Base-by-base conservation (phyloP, 2,888 invertebrate genomes). In the Mythimna vitellina region DNA sequence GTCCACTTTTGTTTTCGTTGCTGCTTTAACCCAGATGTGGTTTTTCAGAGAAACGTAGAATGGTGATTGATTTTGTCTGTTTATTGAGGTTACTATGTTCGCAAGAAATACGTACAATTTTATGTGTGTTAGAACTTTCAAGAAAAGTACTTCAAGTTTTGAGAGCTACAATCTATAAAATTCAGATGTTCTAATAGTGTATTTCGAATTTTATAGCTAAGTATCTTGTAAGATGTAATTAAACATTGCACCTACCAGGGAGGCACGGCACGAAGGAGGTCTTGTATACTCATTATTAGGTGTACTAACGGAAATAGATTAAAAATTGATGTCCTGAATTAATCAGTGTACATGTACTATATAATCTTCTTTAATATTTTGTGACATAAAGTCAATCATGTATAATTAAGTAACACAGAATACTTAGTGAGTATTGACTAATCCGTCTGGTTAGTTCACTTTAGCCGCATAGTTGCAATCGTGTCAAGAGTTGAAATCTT, bases 11-110 rank as follows among this genome's bases (percentile, higher is more conserved):
- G 54, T 71, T 65, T 68, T 65, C 42, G 38, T 65, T 35, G 35
- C 22, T 12, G 17, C 46, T 22, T 32, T 29, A 49, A 69, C 29
- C 29, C 70, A 80, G 56, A 78, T 60, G 81, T 54, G 17, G 49
- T 22, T 25, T 51, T 51, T 29, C 7, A 35, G 17, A 68, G 22
- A 54, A 53, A 68, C 46, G n/a, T 53, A n/a, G 29, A 5, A 29
- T 29, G 12, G 22, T 22, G 29, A 54, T 35, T 61, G 22, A 6
- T 12, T 22, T 64, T 25, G 32, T n/a, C 14, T 29, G 58, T 42
- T 14, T 25, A 56, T 38, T 49, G 10, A 29, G 20, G 29, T 76
- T 29, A 60, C 46, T 53, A 22, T 38, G 17, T 57, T 25, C 22
- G 9, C 9, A 29, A 12, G 29, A 38, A 51, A 53, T 71, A 9